phyloP scores from a whole-genome alignment of 1,140 invertebrate species.

The Drosophila biarmipes region DNA sequence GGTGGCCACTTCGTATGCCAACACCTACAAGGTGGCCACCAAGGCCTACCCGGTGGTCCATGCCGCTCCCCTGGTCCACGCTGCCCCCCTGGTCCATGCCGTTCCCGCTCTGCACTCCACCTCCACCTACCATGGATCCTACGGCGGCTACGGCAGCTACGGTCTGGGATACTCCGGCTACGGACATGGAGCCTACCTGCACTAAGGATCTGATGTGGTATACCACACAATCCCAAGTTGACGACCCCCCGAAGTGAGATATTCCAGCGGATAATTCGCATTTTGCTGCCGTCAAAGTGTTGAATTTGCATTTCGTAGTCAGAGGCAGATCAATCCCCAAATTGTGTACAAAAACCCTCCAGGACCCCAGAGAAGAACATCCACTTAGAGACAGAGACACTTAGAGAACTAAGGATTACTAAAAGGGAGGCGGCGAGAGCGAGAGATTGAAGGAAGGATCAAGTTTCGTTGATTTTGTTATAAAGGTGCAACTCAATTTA shows the following conservation, averaged over 20 bases:
- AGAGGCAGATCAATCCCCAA: conserved; percentile 24
- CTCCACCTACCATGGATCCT: conserved; percentile 73
- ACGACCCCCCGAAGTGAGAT: conserved; percentile 51
- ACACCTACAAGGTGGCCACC: conserved; percentile 86
- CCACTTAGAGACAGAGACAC: conserved; percentile 52
- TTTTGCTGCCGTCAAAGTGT: conserved; percentile 69
- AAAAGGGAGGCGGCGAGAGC: conserved; percentile 25
- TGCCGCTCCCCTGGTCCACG: conserved; percentile 75
- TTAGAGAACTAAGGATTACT: conserved; percentile 30
- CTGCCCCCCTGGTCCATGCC: conserved; percentile 72
- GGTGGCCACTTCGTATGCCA: conserved; percentile 87
- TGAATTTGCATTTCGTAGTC: conserved; percentile 47
- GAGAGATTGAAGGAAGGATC: conserved; percentile 50
- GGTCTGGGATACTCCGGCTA: conserved; percentile 25
- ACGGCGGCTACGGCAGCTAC: conserved; percentile 46
- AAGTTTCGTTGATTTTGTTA: conserved; percentile 63
- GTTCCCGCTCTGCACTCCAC: conserved; percentile 73
- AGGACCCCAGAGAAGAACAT: conserved; percentile 1
- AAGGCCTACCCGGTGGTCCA: conserved; percentile 78
- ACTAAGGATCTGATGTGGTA: conserved; percentile 31
- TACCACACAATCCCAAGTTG: conserved; percentile 20
- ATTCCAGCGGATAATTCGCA: conserved; percentile 36
- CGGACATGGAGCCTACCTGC: conserved; percentile 65
- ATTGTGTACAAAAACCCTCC: conserved; percentile 44
- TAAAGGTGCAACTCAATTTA: conserved; percentile 46